A percentile compares a stretch with the other conserved stretches of the same genome.
Conservation (phyloP, 1,140 invertebrate species). For the Achatina immaculata region DNA sequence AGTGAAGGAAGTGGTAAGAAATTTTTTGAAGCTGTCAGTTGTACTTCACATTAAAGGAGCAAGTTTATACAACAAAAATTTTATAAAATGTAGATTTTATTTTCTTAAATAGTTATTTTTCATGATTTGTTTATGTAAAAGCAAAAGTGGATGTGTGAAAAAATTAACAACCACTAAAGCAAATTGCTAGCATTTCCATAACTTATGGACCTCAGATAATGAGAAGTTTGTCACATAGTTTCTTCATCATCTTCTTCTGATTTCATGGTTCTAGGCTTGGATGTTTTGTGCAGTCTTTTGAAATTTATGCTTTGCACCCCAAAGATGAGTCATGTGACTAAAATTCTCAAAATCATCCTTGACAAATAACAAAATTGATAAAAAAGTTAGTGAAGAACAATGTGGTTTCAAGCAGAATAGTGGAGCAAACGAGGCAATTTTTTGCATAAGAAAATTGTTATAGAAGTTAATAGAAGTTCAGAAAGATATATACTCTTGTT, state of each 20-base stretch:
- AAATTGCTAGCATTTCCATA: background rate
- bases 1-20: slow-evolving; percentile 46
- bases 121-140: no score
- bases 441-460: no score
- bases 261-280: background rate
- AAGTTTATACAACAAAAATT: background rate
- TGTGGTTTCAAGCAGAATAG: background rate
- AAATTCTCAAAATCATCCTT: background rate
- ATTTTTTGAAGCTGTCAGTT: background rate
- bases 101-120: background rate
- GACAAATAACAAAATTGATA: no score
- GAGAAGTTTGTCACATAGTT: background rate
- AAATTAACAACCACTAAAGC: background rate
- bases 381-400: no score
- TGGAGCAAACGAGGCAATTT: no score
- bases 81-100: background rate
- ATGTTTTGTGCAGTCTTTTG: background rate
- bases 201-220: background rate
- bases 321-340: background rate
- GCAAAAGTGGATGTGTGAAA: no score
- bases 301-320: background rate
- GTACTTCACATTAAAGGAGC: background rate
- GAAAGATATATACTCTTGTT: no score
- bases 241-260: background rate
- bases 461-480: no score